Base-by-base conservation (phyloP, 2,888 invertebrate species). In the Schizotus pectinicornis region DNA sequence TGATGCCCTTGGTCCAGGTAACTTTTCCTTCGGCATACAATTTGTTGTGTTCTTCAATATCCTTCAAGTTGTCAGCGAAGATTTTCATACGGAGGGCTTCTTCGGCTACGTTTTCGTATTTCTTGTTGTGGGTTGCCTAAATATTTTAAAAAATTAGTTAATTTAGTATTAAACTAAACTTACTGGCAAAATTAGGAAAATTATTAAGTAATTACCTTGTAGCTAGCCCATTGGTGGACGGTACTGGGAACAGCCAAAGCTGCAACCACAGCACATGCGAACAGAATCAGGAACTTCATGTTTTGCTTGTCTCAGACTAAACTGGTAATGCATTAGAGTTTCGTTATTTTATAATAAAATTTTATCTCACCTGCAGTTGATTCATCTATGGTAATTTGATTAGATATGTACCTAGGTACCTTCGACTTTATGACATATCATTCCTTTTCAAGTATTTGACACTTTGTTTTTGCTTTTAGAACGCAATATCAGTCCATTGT, bases 71-170 rank as follows among this genome's bases (percentile, higher is more conserved):
- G 75, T 93, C 91, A 74, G 90, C 85, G 76, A 87, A 94, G 67
- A 93, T 89, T 80, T 92, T 91, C 84, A 89, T 84, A 41, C 92
- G 86, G 79, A 89, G 90, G 66, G 82, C 83, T 70, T 93, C 92
- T 72, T 92, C 92, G 0, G 85, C 79, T 0, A 86, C 85, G 67
- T 81, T 86, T 0, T 81, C 77, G 74, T 92, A 93, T 34, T 43
- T 9, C 35, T 53, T 53, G 1, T 53, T 45, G 38, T 48, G 39
- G 9, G 36, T 34, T 7, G 41, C n/a, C 50, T 50, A n/a, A 33
- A 41, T 22, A n/a, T 22, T 22, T 22, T 22, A 5, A 5, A 5
- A 22, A 5, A 22, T 22, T 22, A 22, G 5, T 2, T 22, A 22
- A 22, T 22, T 2, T 22, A 5, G 22, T 22, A 3, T 22, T 22